These are phyloP conservation scores for Formicarius rufipectus DNA, from an alignment of 2,113 vertebrate species.

Conservation along the genomic window DNA sequence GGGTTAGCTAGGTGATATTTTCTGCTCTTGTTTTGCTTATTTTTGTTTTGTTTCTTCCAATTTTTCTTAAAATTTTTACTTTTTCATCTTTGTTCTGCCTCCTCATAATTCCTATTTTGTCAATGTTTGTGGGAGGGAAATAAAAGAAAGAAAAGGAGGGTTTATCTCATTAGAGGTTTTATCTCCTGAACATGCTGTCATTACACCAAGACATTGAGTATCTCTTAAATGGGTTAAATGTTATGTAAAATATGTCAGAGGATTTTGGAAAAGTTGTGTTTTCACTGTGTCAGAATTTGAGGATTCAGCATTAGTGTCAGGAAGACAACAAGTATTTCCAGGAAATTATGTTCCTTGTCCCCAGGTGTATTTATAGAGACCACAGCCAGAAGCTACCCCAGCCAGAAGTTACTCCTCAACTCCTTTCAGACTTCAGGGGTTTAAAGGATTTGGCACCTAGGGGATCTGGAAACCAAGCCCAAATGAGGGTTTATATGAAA, in stretches of 20 bases:
- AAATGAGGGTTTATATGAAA: background rate
- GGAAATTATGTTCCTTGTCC: background rate
- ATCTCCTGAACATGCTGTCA: too few species aligned
- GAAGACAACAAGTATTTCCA: background rate
- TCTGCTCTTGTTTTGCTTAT: too few species aligned
- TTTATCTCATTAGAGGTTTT: too few species aligned
- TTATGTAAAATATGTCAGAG: background rate
- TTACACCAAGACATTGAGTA: too few species aligned
- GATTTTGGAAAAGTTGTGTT: background rate
- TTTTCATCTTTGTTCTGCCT: too few species aligned
- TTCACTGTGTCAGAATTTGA: background rate
- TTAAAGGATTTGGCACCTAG: background rate
- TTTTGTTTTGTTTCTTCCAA: too few species aligned
- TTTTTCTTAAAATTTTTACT: too few species aligned
- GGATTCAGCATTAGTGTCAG: background rate
- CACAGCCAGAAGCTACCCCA: background rate
- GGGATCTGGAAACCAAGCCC: background rate
- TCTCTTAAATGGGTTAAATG: too few species aligned
- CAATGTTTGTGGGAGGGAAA: too few species aligned
- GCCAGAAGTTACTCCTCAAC: background rate
- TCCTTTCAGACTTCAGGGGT: background rate
- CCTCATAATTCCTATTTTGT: too few species aligned
- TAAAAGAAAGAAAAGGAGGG: too few species aligned
- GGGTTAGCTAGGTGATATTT: too few species aligned
- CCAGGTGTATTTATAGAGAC: background rate